These are phyloP conservation scores for Mesopsocus fuscifrons DNA, from an alignment of 2,888 invertebrate genomes.

Conservation along the genomic window DNA sequence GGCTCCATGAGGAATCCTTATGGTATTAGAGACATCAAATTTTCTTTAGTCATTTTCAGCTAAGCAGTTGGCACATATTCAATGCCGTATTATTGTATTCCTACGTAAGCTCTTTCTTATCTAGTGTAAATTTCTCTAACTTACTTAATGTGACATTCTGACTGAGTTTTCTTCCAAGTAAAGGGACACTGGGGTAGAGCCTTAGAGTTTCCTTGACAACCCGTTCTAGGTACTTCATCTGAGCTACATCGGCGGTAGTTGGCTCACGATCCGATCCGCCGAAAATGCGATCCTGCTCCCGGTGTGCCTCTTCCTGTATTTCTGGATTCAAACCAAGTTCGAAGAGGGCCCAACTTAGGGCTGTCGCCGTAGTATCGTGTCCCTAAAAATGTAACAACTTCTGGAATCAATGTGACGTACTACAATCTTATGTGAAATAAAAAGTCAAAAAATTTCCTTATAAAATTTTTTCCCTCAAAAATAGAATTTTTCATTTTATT, in stretches of 20 bases:
- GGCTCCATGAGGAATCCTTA: too few relatives aligned
- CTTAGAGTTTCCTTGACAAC: conserved; percentile 10
- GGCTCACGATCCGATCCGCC: conserved; percentile 5
- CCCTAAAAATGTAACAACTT: conserved; percentile 22
- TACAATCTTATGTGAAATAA: too few relatives aligned
- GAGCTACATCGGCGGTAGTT: conserved; percentile 4
- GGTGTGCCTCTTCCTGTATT: conserved; percentile 22
- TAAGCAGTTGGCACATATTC: too few relatives aligned
- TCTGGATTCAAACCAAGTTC: conserved; percentile 30
- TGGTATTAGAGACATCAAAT: too few relatives aligned
- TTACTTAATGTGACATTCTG: not conserved
- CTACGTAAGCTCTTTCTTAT: too few relatives aligned
- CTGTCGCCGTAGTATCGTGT: conserved; percentile 36
- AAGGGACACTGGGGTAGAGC: conserved; percentile 8
- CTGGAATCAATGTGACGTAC: too few relatives aligned
- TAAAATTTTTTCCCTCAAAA: too few relatives aligned
- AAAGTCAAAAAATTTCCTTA: too few relatives aligned
- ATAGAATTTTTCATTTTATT: too few relatives aligned
- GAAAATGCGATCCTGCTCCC: conserved; percentile 6
- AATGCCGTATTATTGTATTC: too few relatives aligned
- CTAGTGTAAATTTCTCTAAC: too few relatives aligned
- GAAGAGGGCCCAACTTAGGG: conserved; percentile 31
- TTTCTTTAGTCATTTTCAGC: too few relatives aligned
- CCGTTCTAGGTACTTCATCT: conserved; percentile 9
- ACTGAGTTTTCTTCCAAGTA: not conserved